Percentiles rank a stretch among this genome's conserved stretches.
phyloP scores from a whole-genome alignment of 2,888 invertebrate genomes.

The Pachymerium ferrugineum region DNA sequence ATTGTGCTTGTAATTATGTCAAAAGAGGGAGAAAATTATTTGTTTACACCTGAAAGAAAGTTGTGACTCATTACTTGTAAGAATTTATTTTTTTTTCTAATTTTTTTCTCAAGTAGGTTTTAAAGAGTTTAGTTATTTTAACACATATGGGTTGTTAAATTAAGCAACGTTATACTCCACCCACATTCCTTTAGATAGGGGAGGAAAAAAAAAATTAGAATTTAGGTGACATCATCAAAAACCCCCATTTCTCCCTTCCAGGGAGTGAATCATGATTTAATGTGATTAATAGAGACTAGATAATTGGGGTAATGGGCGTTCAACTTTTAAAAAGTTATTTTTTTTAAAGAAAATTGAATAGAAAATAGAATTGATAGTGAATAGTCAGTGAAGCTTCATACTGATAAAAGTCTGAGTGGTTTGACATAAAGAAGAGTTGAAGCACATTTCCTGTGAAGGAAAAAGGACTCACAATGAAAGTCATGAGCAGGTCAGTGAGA shows the following conservation, averaged over 20 bases:
- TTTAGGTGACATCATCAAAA: not conserved
- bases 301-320: not conserved
- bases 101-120: too few species aligned
- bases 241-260: not conserved
- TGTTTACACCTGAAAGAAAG: not conserved
- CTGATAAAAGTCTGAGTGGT: not conserved
- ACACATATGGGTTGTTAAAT: too few species aligned
- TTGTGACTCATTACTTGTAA: too few species aligned
- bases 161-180: too few species aligned
- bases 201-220: not conserved
- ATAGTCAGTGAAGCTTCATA: not conserved
- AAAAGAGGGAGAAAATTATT: not conserved
- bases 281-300: not conserved
- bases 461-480: constrained; percentile 19
- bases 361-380: too few species aligned
- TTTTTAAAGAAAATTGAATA: too few species aligned
- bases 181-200: not conserved
- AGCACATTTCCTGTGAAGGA: constrained; percentile 13
- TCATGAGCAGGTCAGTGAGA: constrained; percentile 5
- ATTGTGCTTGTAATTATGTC: too few species aligned
- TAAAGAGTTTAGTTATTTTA: too few species aligned
- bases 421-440: not conserved
- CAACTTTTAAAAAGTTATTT: not conserved
- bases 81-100: too few species aligned
- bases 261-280: not conserved